Base-by-base conservation (phyloP, 2,797 vertebrate genomes). In the Philypnodon macrostomus region DNA sequence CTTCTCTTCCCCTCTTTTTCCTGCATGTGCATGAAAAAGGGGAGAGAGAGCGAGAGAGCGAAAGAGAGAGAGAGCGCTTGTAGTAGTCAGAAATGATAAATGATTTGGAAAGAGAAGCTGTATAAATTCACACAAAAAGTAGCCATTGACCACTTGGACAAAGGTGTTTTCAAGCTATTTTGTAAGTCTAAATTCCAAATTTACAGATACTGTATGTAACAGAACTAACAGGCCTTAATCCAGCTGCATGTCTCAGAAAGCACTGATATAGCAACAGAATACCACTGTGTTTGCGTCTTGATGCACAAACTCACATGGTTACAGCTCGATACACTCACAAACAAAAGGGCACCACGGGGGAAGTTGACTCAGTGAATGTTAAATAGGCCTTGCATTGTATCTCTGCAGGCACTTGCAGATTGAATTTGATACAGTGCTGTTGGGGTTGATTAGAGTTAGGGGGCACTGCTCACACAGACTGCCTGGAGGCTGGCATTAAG, bases 321-420 rank as follows among this genome's bases (percentile, higher is more conserved):
- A 77, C 70, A 73, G 32, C 63, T 24, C 58, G 32, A 67, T 53
- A 38, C 45, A 52, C 21, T 38, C 46, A 58, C 41, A 48, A 62
- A 73, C 58, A 62, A 84, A 86, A 81, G 77, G 52, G 56, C 63
- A 70, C 75, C 13, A 26, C 65, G 72, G 69, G 78, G 71, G 80
- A 83, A 83, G 85, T 69, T 64, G 75, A 78, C 72, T 73, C 53
- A 47, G 59, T 81, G 84, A 69, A 89, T 89, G 67, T 56, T 82
- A 87, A 89, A 91, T 79, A 90, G 85, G 77, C 77, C 29, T 58
- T 56, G 62, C 70, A 86, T 79, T 88, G 82, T 84, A 48, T 67
- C 59, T 47, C 46, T 23, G 17, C 60, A 64, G 68, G 60, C 37
- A 71, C 63, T 63, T 61, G 64, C 51, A 69, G 71, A 42, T 35